Percentiles rank a stretch among this genome's conserved stretches.
phyloP scores from a whole-genome alignment of 2,888 invertebrate genomes.

The Oxystoma pomonae region DNA sequence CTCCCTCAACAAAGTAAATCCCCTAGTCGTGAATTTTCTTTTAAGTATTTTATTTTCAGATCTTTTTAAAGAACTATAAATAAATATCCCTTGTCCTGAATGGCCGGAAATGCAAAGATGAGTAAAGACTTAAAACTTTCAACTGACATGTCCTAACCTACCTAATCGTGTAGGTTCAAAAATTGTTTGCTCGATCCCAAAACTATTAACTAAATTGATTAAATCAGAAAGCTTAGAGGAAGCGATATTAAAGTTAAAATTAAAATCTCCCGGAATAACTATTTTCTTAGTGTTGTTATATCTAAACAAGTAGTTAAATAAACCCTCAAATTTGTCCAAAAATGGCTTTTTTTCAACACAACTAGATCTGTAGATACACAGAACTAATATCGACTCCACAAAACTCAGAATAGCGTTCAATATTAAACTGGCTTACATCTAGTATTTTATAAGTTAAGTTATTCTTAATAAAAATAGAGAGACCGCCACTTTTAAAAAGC shows the following conservation, averaged over 20 bases:
- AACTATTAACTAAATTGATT: neutral
- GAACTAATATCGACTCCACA: neutral
- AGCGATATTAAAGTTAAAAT: neutral
- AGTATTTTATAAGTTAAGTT: constrained; percentile 1
- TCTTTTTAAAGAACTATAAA: neutral
- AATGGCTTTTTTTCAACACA: neutral
- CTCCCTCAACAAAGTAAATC: neutral
- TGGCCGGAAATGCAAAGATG: neutral
- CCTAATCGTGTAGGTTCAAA: neutral
- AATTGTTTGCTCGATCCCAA: neutral
- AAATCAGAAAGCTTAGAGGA: neutral
- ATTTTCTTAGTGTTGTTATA: neutral
- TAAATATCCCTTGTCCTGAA: neutral
- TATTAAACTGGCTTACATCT: neutral
- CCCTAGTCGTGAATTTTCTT: neutral
- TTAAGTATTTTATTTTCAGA: neutral
- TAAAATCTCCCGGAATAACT: neutral
- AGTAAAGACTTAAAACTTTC: neutral
- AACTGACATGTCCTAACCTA: neutral
- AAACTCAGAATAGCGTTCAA: neutral
- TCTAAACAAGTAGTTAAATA: neutral
- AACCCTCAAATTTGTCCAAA: neutral
- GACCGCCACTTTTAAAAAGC: constrained; percentile 6
- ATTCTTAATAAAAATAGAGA: constrained; percentile 8
- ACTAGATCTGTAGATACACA: neutral